phyloP scores from a whole-genome alignment of 2,797 vertebrate species.

The Macropodus opercularis region DNA sequence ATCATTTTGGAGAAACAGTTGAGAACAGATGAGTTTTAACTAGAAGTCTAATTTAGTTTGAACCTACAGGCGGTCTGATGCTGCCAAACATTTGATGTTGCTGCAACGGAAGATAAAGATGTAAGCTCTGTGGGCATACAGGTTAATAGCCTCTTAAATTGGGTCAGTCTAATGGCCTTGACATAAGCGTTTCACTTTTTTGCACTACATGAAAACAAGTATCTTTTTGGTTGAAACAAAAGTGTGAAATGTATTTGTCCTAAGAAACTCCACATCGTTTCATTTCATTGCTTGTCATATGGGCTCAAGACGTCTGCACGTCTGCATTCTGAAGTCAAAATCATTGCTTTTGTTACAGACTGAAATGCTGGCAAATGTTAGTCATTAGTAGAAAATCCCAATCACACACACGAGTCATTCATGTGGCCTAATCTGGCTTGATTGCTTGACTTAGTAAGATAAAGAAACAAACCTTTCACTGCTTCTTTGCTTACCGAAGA shows the following conservation, averaged over 20 bases:
- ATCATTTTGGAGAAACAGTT: slow-evolving; percentile 40
- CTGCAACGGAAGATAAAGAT: slow-evolving; percentile 36
- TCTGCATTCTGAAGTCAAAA: background rate
- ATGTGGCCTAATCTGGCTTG: slow-evolving; percentile 16
- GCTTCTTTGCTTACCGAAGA: slow-evolving; percentile 13
- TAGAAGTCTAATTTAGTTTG: slow-evolving; percentile 42
- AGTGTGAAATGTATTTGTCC: slow-evolving; percentile 8
- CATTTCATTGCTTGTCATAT: background rate
- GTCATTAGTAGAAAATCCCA: slow-evolving; percentile 10
- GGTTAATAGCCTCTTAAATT: slow-evolving; percentile 32
- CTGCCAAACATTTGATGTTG: slow-evolving; percentile 40
- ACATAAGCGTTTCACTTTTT: slow-evolving; percentile 3
- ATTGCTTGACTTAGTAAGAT: slow-evolving; percentile 15
- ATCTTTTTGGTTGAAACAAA: background rate
- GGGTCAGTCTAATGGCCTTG: slow-evolving; percentile 20
- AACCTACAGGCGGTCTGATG: slow-evolving; percentile 25
- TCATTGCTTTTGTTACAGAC: slow-evolving; percentile 1
- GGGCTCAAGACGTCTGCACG: background rate
- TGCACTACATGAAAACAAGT: background rate
- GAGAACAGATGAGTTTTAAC: slow-evolving; percentile 52
- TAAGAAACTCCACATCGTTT: background rate
- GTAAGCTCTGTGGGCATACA: slow-evolving; percentile 22
- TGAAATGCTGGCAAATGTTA: slow-evolving; percentile 6
- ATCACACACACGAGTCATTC: slow-evolving; percentile 8
- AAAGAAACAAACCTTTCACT: slow-evolving; percentile 24